Evolutionary conservation across 2,888 invertebrate species (phyloP), one percentile per base, ranked within the genome.

Genomic region (Apantesis nais): DNA sequence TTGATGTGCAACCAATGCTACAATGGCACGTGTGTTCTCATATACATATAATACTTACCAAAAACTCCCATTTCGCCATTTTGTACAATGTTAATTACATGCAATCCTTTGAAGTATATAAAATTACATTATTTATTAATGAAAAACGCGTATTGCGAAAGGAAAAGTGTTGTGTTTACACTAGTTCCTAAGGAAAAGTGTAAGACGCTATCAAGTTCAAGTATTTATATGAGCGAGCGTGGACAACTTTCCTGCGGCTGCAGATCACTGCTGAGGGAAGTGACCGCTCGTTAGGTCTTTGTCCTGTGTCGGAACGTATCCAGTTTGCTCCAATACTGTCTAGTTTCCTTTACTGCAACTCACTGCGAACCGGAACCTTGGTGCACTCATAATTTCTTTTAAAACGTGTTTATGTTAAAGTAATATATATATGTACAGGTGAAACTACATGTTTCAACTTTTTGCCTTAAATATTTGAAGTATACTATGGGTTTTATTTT

Each of bases 201-300:
- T 85, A 77, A 78, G 86, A 81, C 79, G 77, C 86, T 92, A 93
- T 93, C 92, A 94, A 93, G 93, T 94, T 93, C 92, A 93, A 85
- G 92, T 87, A 92, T 94, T 94, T 95, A 94, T 94, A 94, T 90
- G 87, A 90, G 87, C 87, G 87, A 82, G 81, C 77, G 78, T 85
- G 80, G 85, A 86, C 92, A 91, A 93, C 93, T 94, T 95, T 94
- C 93, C 90, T 93, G 83, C 66, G 80, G 85, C 82, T 92, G 93
- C 91, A 93, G 92, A 91, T 89, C 84, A 79, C 78, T 80, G 84
- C 69, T 77, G 85, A 89, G 91, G 93, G 93, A 93, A 93, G 86
- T 94, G 92, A 89, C 91, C 92, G 90, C 84, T 79, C 86, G 85
- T 85, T 89, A 88, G 94, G 94, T 94, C 94, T 94, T 92, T 95